Evolutionary conservation across 2,797 vertebrate genomes (phyloP).

Genomic region (Anguilla anguilla): DNA sequence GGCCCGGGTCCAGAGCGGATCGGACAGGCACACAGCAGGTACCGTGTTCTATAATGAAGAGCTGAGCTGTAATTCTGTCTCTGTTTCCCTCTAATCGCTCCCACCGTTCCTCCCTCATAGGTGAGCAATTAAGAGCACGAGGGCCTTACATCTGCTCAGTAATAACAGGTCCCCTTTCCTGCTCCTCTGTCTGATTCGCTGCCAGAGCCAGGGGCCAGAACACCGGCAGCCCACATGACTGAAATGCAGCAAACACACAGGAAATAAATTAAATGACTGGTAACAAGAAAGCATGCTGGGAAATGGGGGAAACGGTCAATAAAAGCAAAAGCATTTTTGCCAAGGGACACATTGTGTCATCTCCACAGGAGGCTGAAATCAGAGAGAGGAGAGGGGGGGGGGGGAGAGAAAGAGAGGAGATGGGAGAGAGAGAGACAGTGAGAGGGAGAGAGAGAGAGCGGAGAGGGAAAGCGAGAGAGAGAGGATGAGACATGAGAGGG

Average conservation of each 20-base stretch:
- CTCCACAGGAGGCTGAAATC: background rate
- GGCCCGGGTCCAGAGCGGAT: background rate
- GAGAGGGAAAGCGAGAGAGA: too few relatives aligned
- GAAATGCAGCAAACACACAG: background rate
- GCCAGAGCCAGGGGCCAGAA: background rate
- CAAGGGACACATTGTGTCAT: conserved; percentile 64
- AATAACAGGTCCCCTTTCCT: background rate
- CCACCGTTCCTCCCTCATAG: background rate
- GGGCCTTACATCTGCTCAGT: background rate
- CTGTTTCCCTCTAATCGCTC: background rate
- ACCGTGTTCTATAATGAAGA: conserved; percentile 14
- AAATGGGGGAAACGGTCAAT: conserved; percentile 55
- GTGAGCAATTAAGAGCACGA: background rate
- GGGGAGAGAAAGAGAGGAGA: background rate
- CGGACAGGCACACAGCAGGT: conserved; percentile 18
- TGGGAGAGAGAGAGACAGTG: background rate
- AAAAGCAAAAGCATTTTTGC: conserved; percentile 65
- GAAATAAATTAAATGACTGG: background rate
- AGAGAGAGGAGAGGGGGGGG: background rate
- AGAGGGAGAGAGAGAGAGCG: background rate
- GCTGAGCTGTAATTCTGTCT: background rate
- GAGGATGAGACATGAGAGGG: background rate
- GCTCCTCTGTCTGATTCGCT: background rate
- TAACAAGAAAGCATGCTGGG: background rate
- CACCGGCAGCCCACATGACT: background rate